Conservation (phyloP, 2,797 vertebrate species). For the Telmatherina bonti region DNA sequence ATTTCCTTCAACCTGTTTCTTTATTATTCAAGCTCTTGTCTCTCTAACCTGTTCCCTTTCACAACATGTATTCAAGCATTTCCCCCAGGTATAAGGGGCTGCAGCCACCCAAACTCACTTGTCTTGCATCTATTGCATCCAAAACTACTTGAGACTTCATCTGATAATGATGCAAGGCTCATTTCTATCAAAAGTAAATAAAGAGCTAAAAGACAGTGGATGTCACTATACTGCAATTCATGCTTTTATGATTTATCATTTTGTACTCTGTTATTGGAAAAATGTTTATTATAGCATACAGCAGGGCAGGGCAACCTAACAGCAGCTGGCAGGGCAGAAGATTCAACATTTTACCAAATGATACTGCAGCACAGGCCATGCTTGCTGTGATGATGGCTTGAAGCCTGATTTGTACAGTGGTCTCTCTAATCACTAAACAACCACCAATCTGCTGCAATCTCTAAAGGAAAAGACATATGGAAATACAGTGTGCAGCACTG, state of each 20-base stretch:
- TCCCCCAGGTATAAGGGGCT: no score
- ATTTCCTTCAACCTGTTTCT: no score
- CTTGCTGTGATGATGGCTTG: conserved; percentile 27
- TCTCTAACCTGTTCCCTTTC: no score
- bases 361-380: conserved; percentile 7
- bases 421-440: conserved; percentile 30
- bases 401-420: conserved; percentile 8
- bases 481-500: not conserved
- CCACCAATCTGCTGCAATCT: conserved; percentile 16
- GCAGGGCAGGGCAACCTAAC: conserved; percentile 23
- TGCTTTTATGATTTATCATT: conserved; percentile 3
- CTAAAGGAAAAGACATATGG: not conserved
- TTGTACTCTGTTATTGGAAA: not conserved
- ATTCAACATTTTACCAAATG: conserved; percentile 16
- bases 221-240: not conserved
- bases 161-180: not conserved
- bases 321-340: not conserved
- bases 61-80: no score
- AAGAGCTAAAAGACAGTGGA: not conserved
- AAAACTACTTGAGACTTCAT: not conserved
- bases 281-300: not conserved
- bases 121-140: not conserved
- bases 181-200: not conserved
- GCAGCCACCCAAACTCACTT: no score
- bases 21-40: no score